Conservation (phyloP, 2,113 vertebrate genomes). For the Phaetusa simplex region DNA sequence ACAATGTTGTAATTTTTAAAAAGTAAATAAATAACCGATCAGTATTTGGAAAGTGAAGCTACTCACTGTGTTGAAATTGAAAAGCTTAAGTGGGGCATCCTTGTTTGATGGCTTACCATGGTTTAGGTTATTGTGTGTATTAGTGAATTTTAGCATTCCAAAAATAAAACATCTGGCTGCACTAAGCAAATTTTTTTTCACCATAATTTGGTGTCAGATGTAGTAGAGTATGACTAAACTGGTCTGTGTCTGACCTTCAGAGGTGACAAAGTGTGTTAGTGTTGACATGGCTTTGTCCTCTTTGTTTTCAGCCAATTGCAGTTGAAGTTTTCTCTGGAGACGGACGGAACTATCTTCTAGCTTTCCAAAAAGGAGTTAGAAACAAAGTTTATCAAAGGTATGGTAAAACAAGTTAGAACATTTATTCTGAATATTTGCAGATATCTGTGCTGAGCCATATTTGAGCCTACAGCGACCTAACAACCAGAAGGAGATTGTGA, state of each 20-base stretch:
- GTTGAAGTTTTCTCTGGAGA: constrained; percentile 99
- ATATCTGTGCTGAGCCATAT: background rate
- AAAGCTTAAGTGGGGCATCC: background rate
- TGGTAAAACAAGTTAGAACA: background rate
- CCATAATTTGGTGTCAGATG: background rate
- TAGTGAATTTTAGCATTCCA: background rate
- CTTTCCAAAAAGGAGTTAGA: constrained; percentile 96
- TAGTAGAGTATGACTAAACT: background rate
- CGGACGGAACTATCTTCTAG: constrained; percentile 93
- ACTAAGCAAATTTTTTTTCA: background rate
- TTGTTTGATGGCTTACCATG: background rate
- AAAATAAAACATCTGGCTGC: background rate
- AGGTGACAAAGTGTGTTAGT: background rate
- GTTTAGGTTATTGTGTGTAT: background rate
- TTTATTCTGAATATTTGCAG: background rate
- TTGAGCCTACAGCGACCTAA: background rate
- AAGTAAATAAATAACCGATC: background rate
- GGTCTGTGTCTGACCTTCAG: background rate
- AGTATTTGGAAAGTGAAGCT: background rate
- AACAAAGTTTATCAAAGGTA: constrained; percentile 99
- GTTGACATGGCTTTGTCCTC: background rate
- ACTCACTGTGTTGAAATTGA: background rate
- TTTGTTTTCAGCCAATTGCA: constrained; percentile 87
- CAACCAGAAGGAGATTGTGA: background rate
- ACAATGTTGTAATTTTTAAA: rapidly evolving